Evolutionary conservation across 1,140 invertebrate genomes (phyloP).

Genomic region (Philopotamus ludificatus): DNA sequence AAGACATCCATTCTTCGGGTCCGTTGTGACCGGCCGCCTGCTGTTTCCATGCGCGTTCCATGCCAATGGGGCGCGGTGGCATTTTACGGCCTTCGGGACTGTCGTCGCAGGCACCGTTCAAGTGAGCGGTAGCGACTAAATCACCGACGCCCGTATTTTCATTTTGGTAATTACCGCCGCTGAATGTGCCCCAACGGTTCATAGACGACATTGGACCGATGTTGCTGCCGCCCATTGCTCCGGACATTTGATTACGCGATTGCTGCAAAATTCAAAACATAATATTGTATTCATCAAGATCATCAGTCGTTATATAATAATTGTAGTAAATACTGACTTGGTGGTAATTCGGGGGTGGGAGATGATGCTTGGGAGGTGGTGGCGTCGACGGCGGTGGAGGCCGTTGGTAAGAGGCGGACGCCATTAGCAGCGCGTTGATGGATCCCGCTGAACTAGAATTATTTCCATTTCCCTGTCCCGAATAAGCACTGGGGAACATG

Average conservation of each 20-base stretch:
- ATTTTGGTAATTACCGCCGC: slow-evolving; percentile 27
- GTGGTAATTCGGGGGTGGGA: slow-evolving; percentile 30
- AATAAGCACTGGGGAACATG: slow-evolving; percentile 33
- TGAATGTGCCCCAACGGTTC: slow-evolving; percentile 36
- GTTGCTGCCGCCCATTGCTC: slow-evolving; percentile 19
- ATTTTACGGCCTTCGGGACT: slow-evolving; percentile 21
- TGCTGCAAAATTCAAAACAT: slow-evolving; percentile 22
- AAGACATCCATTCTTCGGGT: slow-evolving; percentile 6
- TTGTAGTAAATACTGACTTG: slow-evolving; percentile 20
- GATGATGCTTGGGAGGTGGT: slow-evolving; percentile 34
- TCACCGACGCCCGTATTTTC: background rate
- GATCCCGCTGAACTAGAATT: background rate
- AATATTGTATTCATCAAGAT: background rate
- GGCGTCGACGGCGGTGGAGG: slow-evolving; percentile 36
- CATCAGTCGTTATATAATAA: background rate
- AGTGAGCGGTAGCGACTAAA: background rate
- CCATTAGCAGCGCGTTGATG: slow-evolving; percentile 32
- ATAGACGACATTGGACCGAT: slow-evolving; percentile 25
- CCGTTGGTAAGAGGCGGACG: slow-evolving; percentile 29
- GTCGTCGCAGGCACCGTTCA: slow-evolving; percentile 22
- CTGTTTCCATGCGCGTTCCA: slow-evolving; percentile 35
- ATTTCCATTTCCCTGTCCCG: slow-evolving; percentile 16
- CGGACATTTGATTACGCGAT: slow-evolving; percentile 33
- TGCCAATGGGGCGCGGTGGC: slow-evolving; percentile 37
- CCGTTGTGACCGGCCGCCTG: background rate